phyloP scores from a whole-genome alignment of 1,140 invertebrate genomes.

The Lasaia peninsularis region DNA sequence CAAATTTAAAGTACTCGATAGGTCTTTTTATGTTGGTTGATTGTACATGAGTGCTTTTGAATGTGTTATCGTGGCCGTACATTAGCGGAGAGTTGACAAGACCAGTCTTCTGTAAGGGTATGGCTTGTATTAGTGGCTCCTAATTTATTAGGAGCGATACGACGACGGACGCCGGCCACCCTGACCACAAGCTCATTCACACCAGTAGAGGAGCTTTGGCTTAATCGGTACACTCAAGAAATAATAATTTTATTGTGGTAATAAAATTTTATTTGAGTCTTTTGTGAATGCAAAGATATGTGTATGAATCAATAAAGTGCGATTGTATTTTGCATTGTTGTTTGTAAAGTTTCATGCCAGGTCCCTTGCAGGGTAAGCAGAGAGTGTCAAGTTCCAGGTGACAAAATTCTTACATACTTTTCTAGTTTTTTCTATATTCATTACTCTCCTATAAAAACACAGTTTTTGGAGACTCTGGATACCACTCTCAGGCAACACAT shows the following conservation, averaged over 20 bases:
- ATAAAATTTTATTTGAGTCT: too few species aligned
- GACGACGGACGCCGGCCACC: conserved; percentile 72
- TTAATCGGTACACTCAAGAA: conserved; percentile 2
- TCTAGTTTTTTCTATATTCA: too few species aligned
- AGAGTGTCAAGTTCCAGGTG: too few species aligned
- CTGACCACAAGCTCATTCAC: conserved; percentile 66
- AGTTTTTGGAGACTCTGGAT: too few species aligned
- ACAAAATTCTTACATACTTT: too few species aligned
- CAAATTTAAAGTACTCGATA: conserved; percentile 26
- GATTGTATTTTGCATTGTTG: too few species aligned
- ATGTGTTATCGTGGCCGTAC: conserved; percentile 67
- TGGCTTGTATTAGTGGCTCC: conserved; percentile 69
- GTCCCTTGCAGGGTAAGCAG: too few species aligned
- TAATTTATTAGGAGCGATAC: conserved; percentile 76
- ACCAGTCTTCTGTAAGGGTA: conserved; percentile 73
- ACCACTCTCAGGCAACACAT: too few species aligned
- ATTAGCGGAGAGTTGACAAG: conserved; percentile 70
- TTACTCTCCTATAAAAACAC: too few species aligned
- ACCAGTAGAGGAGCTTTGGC: conserved; percentile 40
- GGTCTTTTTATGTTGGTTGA: conserved; percentile 43
- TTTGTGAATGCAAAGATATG: too few species aligned
- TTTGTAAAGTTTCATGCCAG: too few species aligned
- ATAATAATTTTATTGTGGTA: neutral
- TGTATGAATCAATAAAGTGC: too few species aligned
- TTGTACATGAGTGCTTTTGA: conserved; percentile 66